Evolutionary conservation across 1,140 invertebrate genomes (phyloP), one percentile per base, ranked within the genome.

Genomic region (Pogonomyrmex californicus): DNA sequence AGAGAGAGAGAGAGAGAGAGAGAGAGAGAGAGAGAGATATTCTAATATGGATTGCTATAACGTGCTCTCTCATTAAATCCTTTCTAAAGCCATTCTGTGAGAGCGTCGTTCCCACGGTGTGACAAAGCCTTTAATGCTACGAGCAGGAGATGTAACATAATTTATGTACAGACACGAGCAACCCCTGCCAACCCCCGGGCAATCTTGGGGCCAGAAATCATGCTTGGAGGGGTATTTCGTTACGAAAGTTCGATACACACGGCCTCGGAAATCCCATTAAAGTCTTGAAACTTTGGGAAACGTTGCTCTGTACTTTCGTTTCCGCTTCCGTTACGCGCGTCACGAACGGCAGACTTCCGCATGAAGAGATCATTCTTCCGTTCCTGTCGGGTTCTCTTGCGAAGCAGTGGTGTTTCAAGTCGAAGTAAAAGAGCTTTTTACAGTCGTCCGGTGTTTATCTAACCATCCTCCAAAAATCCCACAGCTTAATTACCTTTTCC

Each of bases 181-280:
- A 38, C 51, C 49, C 17, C 33, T 47, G 23, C 23, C n/a, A 44
- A 23, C 23, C 23, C 23, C 0, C 23, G 12, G 23, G 12, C 85
- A 73, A 49, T n/a, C 58, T 78, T 70, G 58, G n/a, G 17, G 49
- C 49, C 17, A 41, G 10, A 36, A 36, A 89, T 89, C 78, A 66
- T 36, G 68, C 79, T 66, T 33, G n/a, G 54, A 81, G 47, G 6
- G 47, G 4, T 78, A 58, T 89, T 86, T 86, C 60, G 54, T 36
- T 63, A 23, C 41, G 54, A 66, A 87, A 90, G 36, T 83, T 89
- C 54, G 56, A 49, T 41, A 82, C 30, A 82, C 30, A 51, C 66
- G 58, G 14, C 58, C 54, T 36, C 36, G 49, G 88, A 83, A 91
- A 91, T 90, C 87, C 89, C 89, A 91, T 89, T 91, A 92, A 90